phyloP scores from a whole-genome alignment of 2,797 vertebrate genomes.

The Acridotheres tristis region DNA sequence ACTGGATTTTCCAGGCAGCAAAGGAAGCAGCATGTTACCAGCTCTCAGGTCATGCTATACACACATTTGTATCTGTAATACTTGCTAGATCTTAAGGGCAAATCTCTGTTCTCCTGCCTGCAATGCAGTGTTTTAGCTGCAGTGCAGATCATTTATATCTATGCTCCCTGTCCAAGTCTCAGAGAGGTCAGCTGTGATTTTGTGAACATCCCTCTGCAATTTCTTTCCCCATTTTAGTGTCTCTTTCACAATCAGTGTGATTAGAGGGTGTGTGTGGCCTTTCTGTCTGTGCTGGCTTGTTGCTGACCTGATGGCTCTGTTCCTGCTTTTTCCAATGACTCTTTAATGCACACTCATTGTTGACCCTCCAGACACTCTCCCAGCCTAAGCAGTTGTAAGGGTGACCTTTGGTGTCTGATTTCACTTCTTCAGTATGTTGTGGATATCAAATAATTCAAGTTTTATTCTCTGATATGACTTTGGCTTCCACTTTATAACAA shows the following conservation, averaged over 20 bases:
- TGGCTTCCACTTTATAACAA: background rate
- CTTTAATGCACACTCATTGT: background rate
- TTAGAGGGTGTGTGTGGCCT: background rate
- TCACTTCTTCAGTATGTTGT: background rate
- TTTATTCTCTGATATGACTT: background rate
- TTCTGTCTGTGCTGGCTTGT: background rate
- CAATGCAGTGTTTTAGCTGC: conserved; percentile 62
- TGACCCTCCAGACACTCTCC: background rate
- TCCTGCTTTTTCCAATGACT: background rate
- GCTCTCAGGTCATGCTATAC: background rate
- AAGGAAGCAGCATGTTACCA: background rate
- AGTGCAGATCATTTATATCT: conserved; percentile 27
- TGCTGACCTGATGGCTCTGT: background rate
- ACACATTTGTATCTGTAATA: background rate
- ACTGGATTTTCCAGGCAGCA: background rate
- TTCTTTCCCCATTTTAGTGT: background rate
- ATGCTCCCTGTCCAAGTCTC: background rate
- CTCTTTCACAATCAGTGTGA: background rate
- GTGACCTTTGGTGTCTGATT: background rate
- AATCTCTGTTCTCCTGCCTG: conserved; percentile 2
- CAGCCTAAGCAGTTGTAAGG: background rate
- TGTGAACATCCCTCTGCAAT: background rate
- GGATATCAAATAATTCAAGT: background rate
- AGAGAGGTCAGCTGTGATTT: conserved; percentile 29
- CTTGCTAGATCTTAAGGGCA: background rate